Percentiles rank a stretch among this genome's conserved stretches.
Conservation (phyloP, 92 coral and sea anemone species). For the Palythoa grandis region DNA sequence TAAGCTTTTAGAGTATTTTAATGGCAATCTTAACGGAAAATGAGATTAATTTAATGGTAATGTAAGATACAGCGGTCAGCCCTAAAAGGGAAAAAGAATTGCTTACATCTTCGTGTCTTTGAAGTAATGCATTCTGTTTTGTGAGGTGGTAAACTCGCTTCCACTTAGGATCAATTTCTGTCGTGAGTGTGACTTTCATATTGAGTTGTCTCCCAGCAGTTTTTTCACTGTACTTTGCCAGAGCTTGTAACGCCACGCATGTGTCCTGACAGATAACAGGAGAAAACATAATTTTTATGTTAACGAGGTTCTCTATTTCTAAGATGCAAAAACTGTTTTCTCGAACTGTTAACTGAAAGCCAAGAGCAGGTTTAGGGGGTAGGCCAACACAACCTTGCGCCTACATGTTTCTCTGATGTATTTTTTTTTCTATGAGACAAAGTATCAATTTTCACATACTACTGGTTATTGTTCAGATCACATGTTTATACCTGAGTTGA, state of each 20-base stretch:
- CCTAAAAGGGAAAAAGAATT: not conserved
- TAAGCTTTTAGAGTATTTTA: too few species aligned
- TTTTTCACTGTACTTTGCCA: conserved; percentile 92
- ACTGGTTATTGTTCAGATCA: not conserved
- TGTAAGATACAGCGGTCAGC: too few species aligned
- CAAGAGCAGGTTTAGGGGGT: too few species aligned
- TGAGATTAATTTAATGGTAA: not conserved
- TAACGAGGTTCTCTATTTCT: not conserved
- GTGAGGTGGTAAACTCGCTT: conserved; percentile 64
- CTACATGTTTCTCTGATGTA: too few species aligned
- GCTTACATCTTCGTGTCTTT: conserved; percentile 85
- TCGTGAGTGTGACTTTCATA: conserved; percentile 74
- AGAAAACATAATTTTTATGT: not conserved
- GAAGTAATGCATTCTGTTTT: conserved; percentile 76
- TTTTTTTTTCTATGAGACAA: not conserved
- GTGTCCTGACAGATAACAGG: conserved; percentile 69
- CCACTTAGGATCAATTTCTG: conserved; percentile 78
- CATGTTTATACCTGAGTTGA: conserved; percentile 80
- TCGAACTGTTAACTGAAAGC: too few species aligned
- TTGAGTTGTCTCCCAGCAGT: conserved; percentile 82
- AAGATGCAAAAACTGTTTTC: too few species aligned
- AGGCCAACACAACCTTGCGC: too few species aligned
- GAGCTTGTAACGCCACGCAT: conserved; percentile 95
- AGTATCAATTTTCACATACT: too few species aligned
- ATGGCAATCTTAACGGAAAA: too few species aligned